A percentile compares a stretch with the other conserved stretches of the same genome.
phyloP scores from a whole-genome alignment of 1,140 invertebrate species.

The Drosophila willistoni region DNA sequence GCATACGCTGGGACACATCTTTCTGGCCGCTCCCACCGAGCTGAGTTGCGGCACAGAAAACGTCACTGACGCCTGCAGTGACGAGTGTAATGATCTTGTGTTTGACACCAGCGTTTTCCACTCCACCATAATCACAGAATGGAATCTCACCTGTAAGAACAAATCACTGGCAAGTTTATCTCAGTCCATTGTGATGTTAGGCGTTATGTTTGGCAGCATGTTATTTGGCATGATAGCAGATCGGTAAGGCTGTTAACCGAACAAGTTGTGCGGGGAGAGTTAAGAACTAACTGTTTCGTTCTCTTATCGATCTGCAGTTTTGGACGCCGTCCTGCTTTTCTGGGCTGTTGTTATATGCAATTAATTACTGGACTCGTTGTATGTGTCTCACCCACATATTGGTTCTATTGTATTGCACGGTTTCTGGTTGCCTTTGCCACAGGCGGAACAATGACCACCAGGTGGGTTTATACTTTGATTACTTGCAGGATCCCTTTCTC shows the following conservation, averaged over 20 bases:
- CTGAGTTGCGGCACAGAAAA: slow-evolving; percentile 82
- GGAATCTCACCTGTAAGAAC: slow-evolving; percentile 88
- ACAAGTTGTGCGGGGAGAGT: no score
- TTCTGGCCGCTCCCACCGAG: slow-evolving; percentile 86
- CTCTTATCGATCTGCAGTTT: slow-evolving; percentile 84
- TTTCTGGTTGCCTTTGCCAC: slow-evolving; percentile 89
- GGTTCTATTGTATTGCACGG: slow-evolving; percentile 87
- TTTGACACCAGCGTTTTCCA: slow-evolving; percentile 87
- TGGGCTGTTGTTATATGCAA: slow-evolving; percentile 87
- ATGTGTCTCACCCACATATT: slow-evolving; percentile 87
- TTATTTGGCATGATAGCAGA: slow-evolving; percentile 90
- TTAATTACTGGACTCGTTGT: slow-evolving; percentile 86
- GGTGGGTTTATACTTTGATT: slow-evolving; percentile 57
- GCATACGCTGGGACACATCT: slow-evolving; percentile 87
- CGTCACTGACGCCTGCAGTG: slow-evolving; percentile 79
- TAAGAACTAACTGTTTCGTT: not conserved
- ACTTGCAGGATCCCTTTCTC: no score
- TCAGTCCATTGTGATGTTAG: slow-evolving; percentile 90
- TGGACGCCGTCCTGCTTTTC: slow-evolving; percentile 87
- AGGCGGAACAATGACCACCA: slow-evolving; percentile 90
- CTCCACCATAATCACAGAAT: slow-evolving; percentile 89
- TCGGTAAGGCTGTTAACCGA: slow-evolving; percentile 84
- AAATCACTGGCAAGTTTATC: slow-evolving; percentile 87
- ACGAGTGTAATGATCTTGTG: slow-evolving; percentile 85
- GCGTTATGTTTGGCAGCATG: slow-evolving; percentile 89